These are phyloP conservation scores for Diadophis punctatus DNA, from an alignment of 2,113 vertebrate genomes.

Conservation along the genomic window DNA sequence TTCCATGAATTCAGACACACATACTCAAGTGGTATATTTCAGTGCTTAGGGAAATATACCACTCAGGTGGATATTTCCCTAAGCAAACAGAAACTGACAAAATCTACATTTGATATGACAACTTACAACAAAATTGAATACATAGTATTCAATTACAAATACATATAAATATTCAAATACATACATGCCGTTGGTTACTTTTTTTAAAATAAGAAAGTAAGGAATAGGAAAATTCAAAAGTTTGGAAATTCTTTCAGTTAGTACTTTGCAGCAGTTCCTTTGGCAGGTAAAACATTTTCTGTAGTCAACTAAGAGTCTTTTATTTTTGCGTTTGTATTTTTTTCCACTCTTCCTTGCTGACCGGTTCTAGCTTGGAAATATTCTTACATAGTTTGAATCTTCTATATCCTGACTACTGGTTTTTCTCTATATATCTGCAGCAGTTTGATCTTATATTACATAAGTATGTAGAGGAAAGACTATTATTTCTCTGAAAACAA, in stretches of 20 bases:
- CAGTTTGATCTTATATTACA: neutral
- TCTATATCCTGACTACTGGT: constrained; percentile 16
- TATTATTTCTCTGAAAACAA: constrained; percentile 35
- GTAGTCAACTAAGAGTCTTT: neutral
- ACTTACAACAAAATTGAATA: neutral
- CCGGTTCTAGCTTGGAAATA: neutral
- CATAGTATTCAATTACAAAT: neutral
- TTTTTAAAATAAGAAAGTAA: neutral
- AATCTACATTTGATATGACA: neutral
- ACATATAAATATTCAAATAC: too few relatives aligned
- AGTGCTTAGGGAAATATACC: neutral
- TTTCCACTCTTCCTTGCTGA: neutral
- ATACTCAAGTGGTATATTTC: neutral
- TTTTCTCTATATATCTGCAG: neutral
- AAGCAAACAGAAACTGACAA: neutral
- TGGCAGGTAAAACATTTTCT: neutral
- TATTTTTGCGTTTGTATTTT: neutral
- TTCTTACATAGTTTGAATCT: neutral
- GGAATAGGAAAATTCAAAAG: neutral
- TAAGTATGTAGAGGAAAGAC: neutral
- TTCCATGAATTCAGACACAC: neutral
- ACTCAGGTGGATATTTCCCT: neutral
- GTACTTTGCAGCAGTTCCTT: neutral
- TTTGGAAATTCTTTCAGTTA: neutral
- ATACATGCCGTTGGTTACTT: neutral